Base-by-base conservation (phyloP, 2,113 vertebrate genomes). In the Polyodon spathula region DNA sequence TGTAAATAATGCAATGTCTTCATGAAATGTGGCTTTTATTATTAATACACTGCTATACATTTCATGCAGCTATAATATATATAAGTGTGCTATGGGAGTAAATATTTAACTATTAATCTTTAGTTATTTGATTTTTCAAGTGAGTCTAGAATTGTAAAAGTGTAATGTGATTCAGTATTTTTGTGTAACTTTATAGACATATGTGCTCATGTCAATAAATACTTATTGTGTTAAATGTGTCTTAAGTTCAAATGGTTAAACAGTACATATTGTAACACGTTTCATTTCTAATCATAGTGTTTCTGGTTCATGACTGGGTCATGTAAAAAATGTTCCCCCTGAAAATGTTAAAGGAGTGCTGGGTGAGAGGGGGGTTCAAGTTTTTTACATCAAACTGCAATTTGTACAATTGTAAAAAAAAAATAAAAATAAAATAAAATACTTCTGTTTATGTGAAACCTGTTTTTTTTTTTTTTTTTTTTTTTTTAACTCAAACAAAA, bases 131-230 rank as follows among this genome's bases (percentile, higher is more conserved):
- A 66, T 74, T 73, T 83, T 80, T 84, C 84, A 77, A 80, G 77
- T 82, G 76, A 78, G 77, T 81, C 61, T 85, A 82, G 81, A 77
- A 71, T 63, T 85, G 84, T 86, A 84, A 78, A 82, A 82, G 84
- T 84, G 82, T 81, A 86, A 86, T 82, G 84, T 88, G 81, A 71
- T 61, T 67, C 67, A 71, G 84, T 85, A 75, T 82, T 85, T 84
- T 86, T 82, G 80, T 86, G 83, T 85, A 86, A 85, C 80, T 67
- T 67, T 63, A 65, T 65, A 67, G 60, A 63, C 57, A 59, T 59
- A 50, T 78, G 86, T 86, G 79, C 67, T 82, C 64, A 83, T 87
- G 85, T 78, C 74, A 87, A 84, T 86, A 88, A 87, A 88, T 77
- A 72, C 72, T 75, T 76, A 77, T 79, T 74, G 71, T 12, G 69